These are phyloP conservation scores for Pinctada fucata DNA, from an alignment of 2,888 invertebrate genomes.

Conservation along the genomic window DNA sequence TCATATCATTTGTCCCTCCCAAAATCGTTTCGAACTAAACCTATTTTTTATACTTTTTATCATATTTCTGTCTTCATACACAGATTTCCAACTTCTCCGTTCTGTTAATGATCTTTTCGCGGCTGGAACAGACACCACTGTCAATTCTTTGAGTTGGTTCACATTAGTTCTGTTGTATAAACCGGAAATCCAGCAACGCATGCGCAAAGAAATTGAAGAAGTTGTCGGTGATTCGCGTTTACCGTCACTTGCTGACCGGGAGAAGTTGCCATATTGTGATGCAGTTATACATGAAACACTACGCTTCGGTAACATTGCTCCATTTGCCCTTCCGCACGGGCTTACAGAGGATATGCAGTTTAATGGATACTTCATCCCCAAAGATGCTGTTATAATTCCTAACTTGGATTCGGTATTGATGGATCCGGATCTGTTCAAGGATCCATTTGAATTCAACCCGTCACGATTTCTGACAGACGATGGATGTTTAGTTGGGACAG, in stretches of 20 bases:
- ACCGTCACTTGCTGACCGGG: conserved; percentile 37
- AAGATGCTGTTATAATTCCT: conserved; percentile 45
- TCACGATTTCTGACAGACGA: conserved; percentile 48
- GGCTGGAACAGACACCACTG: conserved; percentile 82
- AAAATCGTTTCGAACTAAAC: too few relatives aligned
- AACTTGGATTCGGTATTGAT: conserved; percentile 48
- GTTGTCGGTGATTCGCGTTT: conserved; percentile 68
- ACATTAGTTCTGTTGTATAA: conserved; percentile 88
- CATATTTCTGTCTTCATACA: too few relatives aligned
- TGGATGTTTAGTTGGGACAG: conserved; percentile 28
- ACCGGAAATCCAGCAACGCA: conserved; percentile 79
- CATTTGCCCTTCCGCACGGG: conserved; percentile 45
- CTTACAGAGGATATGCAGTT: conserved; percentile 49
- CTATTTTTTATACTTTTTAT: too few relatives aligned
- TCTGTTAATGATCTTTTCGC: conserved; percentile 14
- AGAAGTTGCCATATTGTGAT: conserved; percentile 46
- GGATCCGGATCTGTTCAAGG: conserved; percentile 43
- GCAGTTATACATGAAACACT: conserved; percentile 59
- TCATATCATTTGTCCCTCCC: too few relatives aligned
- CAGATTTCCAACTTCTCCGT: conserved; percentile 11
- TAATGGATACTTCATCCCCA: conserved; percentile 61
- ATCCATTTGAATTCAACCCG: conserved; percentile 49
- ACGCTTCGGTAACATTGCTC: conserved; percentile 55
- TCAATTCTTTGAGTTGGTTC: conserved; percentile 91
- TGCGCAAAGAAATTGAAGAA: conserved; percentile 39